phyloP scores from a whole-genome alignment of 2,113 vertebrate species.

The Orcinus orca region DNA sequence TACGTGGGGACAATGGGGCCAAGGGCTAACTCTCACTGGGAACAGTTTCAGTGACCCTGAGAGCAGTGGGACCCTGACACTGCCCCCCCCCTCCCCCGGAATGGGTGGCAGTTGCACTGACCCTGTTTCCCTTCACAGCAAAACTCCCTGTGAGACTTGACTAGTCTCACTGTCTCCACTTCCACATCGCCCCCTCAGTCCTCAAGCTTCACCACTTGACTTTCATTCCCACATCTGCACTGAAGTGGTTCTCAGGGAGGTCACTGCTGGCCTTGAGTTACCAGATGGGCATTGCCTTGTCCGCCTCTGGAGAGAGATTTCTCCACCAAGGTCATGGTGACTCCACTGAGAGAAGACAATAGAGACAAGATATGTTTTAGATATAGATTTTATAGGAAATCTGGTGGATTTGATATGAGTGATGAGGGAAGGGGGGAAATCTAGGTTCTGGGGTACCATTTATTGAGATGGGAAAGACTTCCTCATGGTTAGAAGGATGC shows the following conservation, averaged over 20 bases:
- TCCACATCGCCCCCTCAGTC: background rate
- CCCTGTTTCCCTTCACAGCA: background rate
- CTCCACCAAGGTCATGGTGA: background rate
- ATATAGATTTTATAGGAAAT: background rate
- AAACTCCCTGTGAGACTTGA: background rate
- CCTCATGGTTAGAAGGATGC: background rate
- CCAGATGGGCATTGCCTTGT: background rate
- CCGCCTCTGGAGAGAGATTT: background rate
- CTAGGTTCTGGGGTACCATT: background rate
- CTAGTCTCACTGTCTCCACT: background rate
- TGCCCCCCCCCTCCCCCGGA: rapidly evolving
- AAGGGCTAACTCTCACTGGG: background rate
- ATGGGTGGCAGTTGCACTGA: background rate
- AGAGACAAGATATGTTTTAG: background rate
- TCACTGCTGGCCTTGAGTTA: background rate
- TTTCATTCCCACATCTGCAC: background rate
- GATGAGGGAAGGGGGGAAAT: background rate
- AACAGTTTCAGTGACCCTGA: background rate
- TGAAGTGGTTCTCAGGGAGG: background rate
- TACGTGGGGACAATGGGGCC: background rate
- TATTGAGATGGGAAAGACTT: background rate
- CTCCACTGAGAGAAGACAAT: background rate
- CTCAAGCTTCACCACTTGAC: background rate
- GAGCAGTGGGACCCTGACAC: background rate
- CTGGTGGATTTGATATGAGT: background rate